Conservation (phyloP, 1,140 invertebrate species). For the Bombus fervidus region DNA sequence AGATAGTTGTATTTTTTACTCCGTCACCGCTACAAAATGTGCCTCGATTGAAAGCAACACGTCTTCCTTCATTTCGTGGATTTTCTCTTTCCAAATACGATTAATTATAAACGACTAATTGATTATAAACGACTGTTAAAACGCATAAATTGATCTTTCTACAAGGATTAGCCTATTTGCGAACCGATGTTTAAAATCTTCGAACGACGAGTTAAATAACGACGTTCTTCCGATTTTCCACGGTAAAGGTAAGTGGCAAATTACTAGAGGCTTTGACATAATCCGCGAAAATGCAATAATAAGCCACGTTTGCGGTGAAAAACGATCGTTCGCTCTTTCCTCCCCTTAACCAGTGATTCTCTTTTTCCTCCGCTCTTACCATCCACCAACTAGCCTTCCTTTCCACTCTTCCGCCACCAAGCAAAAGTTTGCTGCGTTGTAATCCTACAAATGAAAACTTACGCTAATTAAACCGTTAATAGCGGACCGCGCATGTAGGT, state of each 20-base stretch:
- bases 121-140: neutral
- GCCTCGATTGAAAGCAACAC: neutral
- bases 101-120: no score
- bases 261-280: slow-evolving; percentile 62
- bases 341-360: neutral
- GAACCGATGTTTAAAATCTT: slow-evolving; percentile 8
- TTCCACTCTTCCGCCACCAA: neutral
- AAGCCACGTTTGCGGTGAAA: slow-evolving; percentile 72
- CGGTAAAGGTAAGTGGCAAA: slow-evolving; percentile 65
- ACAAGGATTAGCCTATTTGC: neutral
- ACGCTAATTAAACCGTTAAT: slow-evolving; percentile 82
- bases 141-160: neutral
- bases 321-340: slow-evolving; percentile 56
- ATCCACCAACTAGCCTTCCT: slow-evolving; percentile 21
- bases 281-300: slow-evolving; percentile 73
- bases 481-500: slow-evolving; percentile 76
- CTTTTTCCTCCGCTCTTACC: slow-evolving; percentile 26
- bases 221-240: slow-evolving; percentile 45
- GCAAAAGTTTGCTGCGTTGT: slow-evolving; percentile 55
- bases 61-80: no score
- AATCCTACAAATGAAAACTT: slow-evolving; percentile 81
- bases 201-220: slow-evolving; percentile 42
- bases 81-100: neutral
- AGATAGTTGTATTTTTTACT: neutral
- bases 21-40: neutral